Percentiles rank a stretch among this genome's conserved stretches.
Evolutionary conservation across 2,797 vertebrate species (phyloP).

Genomic region (Heliangelus exortis): DNA sequence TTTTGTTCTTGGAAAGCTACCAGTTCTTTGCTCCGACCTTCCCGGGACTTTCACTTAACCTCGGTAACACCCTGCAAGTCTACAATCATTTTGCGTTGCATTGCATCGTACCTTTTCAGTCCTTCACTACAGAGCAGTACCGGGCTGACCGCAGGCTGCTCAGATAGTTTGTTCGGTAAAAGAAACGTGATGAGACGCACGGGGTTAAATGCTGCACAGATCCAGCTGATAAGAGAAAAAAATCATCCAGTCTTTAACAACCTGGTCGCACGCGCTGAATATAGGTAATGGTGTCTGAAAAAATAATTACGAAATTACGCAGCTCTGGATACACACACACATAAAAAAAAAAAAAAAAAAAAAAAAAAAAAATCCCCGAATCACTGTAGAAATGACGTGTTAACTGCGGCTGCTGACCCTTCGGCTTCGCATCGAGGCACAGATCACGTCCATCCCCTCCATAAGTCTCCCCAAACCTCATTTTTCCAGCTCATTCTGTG

Average conservation of each 20-base stretch:
- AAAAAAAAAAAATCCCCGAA: not conserved
- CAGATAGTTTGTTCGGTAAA: not conserved
- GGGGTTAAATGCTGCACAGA: not conserved
- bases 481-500: not conserved
- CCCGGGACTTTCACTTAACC: not conserved
- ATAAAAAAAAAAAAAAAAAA: not conserved
- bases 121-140: not conserved
- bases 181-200: not conserved
- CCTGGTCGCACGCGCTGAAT: not conserved
- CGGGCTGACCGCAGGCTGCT: not conserved
- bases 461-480: not conserved
- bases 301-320: not conserved
- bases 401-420: not conserved
- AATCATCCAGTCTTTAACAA: not conserved
- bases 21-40: not conserved
- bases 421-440: not conserved
- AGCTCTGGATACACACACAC: not conserved
- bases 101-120: not conserved
- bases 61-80: not conserved
- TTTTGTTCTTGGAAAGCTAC: slow-evolving; percentile 18
- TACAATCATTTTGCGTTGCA: not conserved
- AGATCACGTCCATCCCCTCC: not conserved
- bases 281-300: not conserved
- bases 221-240: not conserved
- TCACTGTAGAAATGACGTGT: not conserved